Conservation (phyloP, 2,797 vertebrate genomes). For the Anniella stebbinsi region DNA sequence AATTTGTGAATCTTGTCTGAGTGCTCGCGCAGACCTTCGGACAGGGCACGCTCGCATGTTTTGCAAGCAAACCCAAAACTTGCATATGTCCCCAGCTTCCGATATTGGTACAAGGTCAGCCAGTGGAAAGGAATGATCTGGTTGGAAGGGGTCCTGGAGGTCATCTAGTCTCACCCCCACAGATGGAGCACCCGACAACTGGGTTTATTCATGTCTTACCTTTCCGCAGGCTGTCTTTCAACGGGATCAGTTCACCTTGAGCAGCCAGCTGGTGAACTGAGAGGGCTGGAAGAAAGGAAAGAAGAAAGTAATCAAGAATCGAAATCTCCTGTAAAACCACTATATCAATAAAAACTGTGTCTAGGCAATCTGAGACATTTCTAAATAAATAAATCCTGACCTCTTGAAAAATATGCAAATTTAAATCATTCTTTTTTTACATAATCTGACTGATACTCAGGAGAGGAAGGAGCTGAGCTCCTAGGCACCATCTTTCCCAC, state of each 20-base stretch:
- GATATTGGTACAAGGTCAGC: no score
- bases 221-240: constrained; percentile 87
- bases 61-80: no score
- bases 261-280: constrained; percentile 96
- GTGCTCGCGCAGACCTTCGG: no score
- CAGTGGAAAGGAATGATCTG: no score
- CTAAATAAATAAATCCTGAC: neutral
- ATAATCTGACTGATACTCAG: neutral
- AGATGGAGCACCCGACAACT: no score
- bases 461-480: neutral
- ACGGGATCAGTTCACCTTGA: constrained; percentile 91
- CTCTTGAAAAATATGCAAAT: neutral
- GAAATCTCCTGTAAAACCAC: neutral
- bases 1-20: no score
- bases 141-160: no score
- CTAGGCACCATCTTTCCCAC: neutral
- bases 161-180: no score
- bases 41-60: no score
- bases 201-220: constrained; percentile 74
- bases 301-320: neutral
- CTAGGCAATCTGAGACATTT: neutral
- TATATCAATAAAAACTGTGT: no score
- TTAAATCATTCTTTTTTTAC: neutral
- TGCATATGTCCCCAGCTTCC: no score
- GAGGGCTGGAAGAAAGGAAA: constrained; percentile 80